phyloP scores from a whole-genome alignment of 2,888 invertebrate species.

The Alloplasta piceator region DNA sequence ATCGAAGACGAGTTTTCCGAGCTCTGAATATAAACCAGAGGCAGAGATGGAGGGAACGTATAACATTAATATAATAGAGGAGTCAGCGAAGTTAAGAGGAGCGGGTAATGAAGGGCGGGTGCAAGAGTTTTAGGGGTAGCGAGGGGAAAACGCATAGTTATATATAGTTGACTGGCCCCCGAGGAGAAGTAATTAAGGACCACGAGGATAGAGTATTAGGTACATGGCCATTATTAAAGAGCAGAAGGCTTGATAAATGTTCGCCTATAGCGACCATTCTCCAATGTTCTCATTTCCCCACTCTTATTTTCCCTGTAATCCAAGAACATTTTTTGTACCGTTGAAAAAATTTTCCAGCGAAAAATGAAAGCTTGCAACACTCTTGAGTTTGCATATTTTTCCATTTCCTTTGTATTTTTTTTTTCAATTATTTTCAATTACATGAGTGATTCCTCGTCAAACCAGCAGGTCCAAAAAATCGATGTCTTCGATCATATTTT shows the following conservation, averaged over 20 bases:
- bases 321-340: no score
- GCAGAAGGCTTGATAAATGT: slow-evolving; percentile 68
- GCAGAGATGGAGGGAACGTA: slow-evolving; percentile 12
- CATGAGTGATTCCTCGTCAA: no score
- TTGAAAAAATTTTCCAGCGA: no score
- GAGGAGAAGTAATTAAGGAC: slow-evolving; percentile 70
- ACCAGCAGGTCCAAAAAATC: no score
- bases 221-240: slow-evolving; percentile 67
- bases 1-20: neutral
- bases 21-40: neutral
- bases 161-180: slow-evolving; percentile 37
- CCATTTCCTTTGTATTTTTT: no score
- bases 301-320: neutral
- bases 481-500: no score
- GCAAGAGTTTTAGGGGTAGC: slow-evolving; percentile 32
- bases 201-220: slow-evolving; percentile 65
- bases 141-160: slow-evolving; percentile 25
- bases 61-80: slow-evolving; percentile 2
- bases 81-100: slow-evolving; percentile 30
- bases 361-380: no score
- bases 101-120: slow-evolving; percentile 50
- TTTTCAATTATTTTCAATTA: no score
- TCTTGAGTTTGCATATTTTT: no score
- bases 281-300: neutral
- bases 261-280: slow-evolving; percentile 8